Base-by-base conservation (phyloP, 2,888 invertebrate genomes). In the Pristionchus mayeri region DNA sequence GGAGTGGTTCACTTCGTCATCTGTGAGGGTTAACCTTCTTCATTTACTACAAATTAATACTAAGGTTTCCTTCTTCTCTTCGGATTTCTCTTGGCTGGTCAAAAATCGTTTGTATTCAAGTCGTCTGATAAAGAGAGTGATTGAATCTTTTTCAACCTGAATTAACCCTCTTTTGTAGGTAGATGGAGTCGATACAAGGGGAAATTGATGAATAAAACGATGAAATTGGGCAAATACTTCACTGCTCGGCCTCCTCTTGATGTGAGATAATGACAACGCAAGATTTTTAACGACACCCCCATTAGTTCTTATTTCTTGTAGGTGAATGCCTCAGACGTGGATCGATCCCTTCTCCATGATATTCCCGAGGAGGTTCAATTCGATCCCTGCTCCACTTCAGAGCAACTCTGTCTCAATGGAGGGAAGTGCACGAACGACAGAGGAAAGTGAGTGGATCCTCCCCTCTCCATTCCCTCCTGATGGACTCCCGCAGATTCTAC, bases 331-430 rank as follows among this genome's bases (percentile, higher is more conserved):
- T 67, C 67, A 18, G 71, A 71, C 40, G 2, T 30, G 40, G 76
- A 78, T 48, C 76, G 34, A 50, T 50, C 80, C 4, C 30, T 40
- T 27, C 54, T 80, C 21, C 54, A 21, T 50, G 21, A 37, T 57
- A 48, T 80, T n/a, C 80, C 80, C 48, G 80, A 57, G 21, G 80
- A 40, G 57, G 57, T 27, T n/a, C n/a, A 57, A 54, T 80, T 80
- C 40, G 40, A 80, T 80, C 80, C 80, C 13, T 80, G 80, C 24
- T 27, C 57, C 11, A 57, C 80, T 21, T 80, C 80, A 3, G n/a
- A 34, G 16, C 24, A 37, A 80, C n/a, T 57, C 1, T 80, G 80
- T 80, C 57, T 57, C 57, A 80, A 80, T 40, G 57, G 80, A 3
- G 80, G 80, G 30, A 2, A 54, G 13, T 80, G 80, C 57, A 54